Base-by-base conservation (phyloP, 1,140 invertebrate species). In the Dendrolimus kikuchii region DNA sequence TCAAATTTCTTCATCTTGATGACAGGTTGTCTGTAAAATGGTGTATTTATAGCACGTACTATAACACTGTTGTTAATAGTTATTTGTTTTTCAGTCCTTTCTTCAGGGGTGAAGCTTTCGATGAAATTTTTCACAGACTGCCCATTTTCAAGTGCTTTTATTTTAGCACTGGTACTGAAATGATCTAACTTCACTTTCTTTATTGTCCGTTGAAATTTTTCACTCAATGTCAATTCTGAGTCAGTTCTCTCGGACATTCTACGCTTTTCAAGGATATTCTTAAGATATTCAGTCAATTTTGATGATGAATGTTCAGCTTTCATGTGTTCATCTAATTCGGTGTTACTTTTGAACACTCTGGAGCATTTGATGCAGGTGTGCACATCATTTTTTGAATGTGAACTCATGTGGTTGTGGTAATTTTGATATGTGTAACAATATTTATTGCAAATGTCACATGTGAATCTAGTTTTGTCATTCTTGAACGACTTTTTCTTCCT, bases 391-490 rank as follows among this genome's bases (percentile, higher is more conserved):
- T 71, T 73, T 6, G 57, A 57, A 38, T 81, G 80, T 5, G 73
- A 62, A 8, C 53, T 69, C 44, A 78, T 60, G 40, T 86, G 82
- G 8, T 78, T 68, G n/a, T 83, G 57, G 42, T 66, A 84, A 46
- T 84, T 82, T 51, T 84, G 74, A 5, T 62, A 74, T 4, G 82
- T 84, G 9, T 77, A 82, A 38, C 82, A 86, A 38, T 81, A 72
- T 55, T 70, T 76, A 5, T 75, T 71, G 44, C 82, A 86, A 45
- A 68, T 69, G 0, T 64, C 53, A 44, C 82, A 86, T 3, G 71
- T 71, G 8, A 86, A 71, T 39, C 67, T 66, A 0, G 53, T 49
- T 48, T 55, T 59, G 10, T 65, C 60, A 3, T 38, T 51, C 9
- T 51, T 38, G 41, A 40, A 5, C 6, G 38, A 38, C 49, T 50